phyloP scores from a whole-genome alignment of 2,797 vertebrate genomes.

The Pseudochromis fuscus region DNA sequence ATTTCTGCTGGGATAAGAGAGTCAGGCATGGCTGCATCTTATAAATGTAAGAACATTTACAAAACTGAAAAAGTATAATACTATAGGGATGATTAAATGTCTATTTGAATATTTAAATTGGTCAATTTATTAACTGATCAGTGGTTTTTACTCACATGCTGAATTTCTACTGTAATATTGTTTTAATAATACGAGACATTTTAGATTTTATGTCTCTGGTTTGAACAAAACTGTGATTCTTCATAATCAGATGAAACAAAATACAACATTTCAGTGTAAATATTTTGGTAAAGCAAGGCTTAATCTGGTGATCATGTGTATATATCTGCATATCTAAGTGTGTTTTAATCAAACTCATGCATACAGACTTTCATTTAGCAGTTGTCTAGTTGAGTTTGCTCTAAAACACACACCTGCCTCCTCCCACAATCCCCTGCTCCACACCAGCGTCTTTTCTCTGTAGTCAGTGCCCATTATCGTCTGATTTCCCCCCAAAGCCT shows the following conservation, averaged over 20 bases:
- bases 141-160: background rate
- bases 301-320: too few species aligned
- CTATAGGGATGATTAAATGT: background rate
- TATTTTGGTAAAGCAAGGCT: too few species aligned
- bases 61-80: background rate
- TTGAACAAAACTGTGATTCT: background rate
- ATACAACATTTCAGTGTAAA: too few species aligned
- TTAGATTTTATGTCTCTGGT: background rate
- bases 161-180: background rate
- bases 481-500: background rate
- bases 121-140: background rate
- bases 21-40: background rate
- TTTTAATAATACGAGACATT: background rate
- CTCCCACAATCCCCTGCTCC: too few species aligned
- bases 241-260: too few species aligned
- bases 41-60: conserved; percentile 18
- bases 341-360: too few species aligned
- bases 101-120: conserved; percentile 38
- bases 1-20: background rate
- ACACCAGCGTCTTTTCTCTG: too few species aligned
- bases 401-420: too few species aligned
- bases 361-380: too few species aligned
- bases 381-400: too few species aligned
- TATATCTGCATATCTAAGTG: too few species aligned
- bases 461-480: too few species aligned